These are phyloP conservation scores for Alsophila aescularia DNA, from an alignment of 2,888 invertebrate genomes.

Conservation along the genomic window DNA sequence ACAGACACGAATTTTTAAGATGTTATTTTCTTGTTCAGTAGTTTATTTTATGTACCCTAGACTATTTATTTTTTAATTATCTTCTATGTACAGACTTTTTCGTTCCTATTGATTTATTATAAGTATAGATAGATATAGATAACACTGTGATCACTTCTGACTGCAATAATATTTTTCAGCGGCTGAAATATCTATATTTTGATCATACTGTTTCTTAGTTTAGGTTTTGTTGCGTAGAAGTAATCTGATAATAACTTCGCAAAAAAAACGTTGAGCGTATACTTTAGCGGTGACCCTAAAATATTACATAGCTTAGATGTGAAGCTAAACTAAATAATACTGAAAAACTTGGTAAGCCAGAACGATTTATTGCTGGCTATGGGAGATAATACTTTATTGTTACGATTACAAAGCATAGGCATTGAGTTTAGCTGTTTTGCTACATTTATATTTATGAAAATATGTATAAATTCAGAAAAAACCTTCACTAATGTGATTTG, in stretches of 20 bases:
- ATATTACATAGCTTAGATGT: conserved; percentile 2
- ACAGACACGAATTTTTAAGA: too few relatives aligned
- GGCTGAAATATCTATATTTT: too few relatives aligned
- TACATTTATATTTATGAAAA: not conserved
- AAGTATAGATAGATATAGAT: too few relatives aligned
- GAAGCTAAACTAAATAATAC: conserved; percentile 4
- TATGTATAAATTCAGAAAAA: too few relatives aligned
- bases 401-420: conserved; percentile 8
- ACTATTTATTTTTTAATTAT: too few relatives aligned
- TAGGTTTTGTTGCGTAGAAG: not conserved
- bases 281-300: conserved; percentile 11
- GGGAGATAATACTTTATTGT: conserved; percentile 2
- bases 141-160: too few relatives aligned
- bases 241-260: conserved; percentile 13
- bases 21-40: too few relatives aligned
- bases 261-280: conserved; percentile 11
- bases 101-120: too few relatives aligned
- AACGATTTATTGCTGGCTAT: not conserved
- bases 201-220: not conserved
- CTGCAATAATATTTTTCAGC: too few relatives aligned
- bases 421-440: not conserved
- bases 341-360: conserved; percentile 1
- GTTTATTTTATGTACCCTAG: too few relatives aligned
- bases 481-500: too few relatives aligned
- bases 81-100: too few relatives aligned